phyloP scores from a whole-genome alignment of 2,113 vertebrate genomes.

The Platysteira castanea region DNA sequence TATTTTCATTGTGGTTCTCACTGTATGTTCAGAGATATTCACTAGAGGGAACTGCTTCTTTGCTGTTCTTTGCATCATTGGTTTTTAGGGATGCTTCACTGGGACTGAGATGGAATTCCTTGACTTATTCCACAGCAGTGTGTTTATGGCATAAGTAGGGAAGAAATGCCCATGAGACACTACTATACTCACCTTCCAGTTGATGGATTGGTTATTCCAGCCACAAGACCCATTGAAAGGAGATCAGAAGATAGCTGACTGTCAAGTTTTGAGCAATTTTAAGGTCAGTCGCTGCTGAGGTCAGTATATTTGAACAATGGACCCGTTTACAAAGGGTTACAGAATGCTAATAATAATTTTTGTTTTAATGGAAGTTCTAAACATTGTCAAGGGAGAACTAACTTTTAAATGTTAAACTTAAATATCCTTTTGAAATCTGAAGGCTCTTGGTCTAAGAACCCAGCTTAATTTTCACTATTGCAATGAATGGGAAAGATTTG shows the following conservation, averaged over 20 bases:
- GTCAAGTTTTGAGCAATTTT: slow-evolving; percentile 72
- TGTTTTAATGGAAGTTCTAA: slow-evolving; percentile 63
- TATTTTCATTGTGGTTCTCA: background rate
- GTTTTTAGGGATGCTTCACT: background rate
- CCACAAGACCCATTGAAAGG: slow-evolving; percentile 62
- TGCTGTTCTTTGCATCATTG: background rate
- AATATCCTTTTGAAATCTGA: slow-evolving; percentile 50
- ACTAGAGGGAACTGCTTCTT: background rate
- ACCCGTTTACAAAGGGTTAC: slow-evolving; percentile 63
- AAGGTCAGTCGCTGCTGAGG: slow-evolving; percentile 72
- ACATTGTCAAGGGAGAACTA: slow-evolving; percentile 50
- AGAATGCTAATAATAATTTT: slow-evolving; percentile 67
- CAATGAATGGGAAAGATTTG: background rate
- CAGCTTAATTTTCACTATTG: background rate
- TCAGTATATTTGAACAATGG: slow-evolving; percentile 71
- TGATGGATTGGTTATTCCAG: slow-evolving; percentile 75
- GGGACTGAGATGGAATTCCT: background rate
- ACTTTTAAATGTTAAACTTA: slow-evolving; percentile 55
- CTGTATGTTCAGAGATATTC: background rate
- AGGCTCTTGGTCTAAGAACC: background rate
- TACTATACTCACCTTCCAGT: slow-evolving; percentile 66
- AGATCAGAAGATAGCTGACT: slow-evolving; percentile 77
- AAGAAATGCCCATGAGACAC: slow-evolving; percentile 38
- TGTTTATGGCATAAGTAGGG: background rate
- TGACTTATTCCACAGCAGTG: background rate